These are phyloP conservation scores for Chalcosyrphus nemorum DNA, from an alignment of 2,888 invertebrate genomes.

Conservation along the genomic window DNA sequence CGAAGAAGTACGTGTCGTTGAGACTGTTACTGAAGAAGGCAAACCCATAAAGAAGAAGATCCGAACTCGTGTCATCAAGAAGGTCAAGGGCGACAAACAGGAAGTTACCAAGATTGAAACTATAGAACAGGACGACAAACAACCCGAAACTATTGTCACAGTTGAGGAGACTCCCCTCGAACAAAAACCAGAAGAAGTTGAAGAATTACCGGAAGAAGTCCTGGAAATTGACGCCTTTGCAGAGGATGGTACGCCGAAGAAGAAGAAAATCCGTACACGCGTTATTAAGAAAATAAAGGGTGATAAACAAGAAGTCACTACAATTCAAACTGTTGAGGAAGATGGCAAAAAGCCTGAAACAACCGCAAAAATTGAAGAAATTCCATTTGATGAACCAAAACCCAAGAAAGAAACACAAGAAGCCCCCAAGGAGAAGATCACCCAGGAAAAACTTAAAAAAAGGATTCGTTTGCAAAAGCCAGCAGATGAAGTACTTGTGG, in stretches of 20 bases:
- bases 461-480: slow-evolving; percentile 76
- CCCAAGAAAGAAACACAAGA: slow-evolving; percentile 65
- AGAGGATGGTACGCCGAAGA: slow-evolving; percentile 14
- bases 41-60: slow-evolving; percentile 77
- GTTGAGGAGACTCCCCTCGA: slow-evolving; percentile 69
- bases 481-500: slow-evolving; percentile 77
- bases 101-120: slow-evolving; percentile 81
- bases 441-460: slow-evolving; percentile 75
- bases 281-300: slow-evolving; percentile 25
- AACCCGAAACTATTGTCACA: slow-evolving; percentile 77
- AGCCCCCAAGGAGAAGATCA: slow-evolving; percentile 27
- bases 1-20: slow-evolving; percentile 76
- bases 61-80: slow-evolving; percentile 79
- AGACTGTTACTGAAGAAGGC: slow-evolving; percentile 75
- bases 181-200: slow-evolving; percentile 74
- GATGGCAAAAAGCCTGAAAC: slow-evolving; percentile 25
- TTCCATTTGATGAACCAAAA: slow-evolving; percentile 74
- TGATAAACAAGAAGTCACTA: slow-evolving; percentile 34
- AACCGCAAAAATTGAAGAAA: slow-evolving; percentile 77
- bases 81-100: slow-evolving; percentile 76
- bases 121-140: slow-evolving; percentile 79
- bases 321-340: slow-evolving; percentile 26
- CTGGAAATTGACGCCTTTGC: neutral
- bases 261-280: slow-evolving; percentile 25
- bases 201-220: slow-evolving; percentile 67